phyloP scores from a whole-genome alignment of 2,888 invertebrate genomes.

The Nemotelus pantherinus region DNA sequence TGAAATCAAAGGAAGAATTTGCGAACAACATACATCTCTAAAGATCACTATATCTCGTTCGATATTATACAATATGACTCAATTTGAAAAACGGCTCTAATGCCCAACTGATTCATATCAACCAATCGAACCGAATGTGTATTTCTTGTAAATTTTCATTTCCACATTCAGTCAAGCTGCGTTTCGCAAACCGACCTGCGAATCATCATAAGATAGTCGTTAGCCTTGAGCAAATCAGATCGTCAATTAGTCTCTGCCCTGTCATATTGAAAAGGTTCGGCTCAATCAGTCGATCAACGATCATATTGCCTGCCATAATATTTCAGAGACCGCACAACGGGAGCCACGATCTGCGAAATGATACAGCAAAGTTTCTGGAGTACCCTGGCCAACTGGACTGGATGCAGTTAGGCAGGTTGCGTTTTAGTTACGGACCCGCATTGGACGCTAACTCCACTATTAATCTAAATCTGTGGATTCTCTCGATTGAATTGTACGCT shows the following conservation, averaged over 20 bases:
- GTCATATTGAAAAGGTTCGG: conserved; percentile 39
- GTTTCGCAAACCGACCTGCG: conserved; percentile 4
- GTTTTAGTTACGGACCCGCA: too few relatives aligned
- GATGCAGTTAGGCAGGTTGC: too few relatives aligned
- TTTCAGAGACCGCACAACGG: neutral
- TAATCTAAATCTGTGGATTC: neutral
- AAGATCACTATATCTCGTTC: neutral
- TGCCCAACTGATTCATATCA: conserved; percentile 30
- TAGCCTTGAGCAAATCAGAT: conserved; percentile 40
- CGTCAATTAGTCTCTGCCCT: conserved; percentile 38
- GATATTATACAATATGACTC: neutral
- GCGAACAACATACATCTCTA: too few relatives aligned
- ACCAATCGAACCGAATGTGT: conserved; percentile 17
- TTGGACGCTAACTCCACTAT: too few relatives aligned
- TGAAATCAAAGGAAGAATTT: too few relatives aligned
- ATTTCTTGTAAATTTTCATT: conserved; percentile 28
- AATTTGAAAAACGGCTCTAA: conserved; percentile 30
- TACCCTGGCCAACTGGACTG: neutral
- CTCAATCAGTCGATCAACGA: neutral
- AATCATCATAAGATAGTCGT: conserved; percentile 35
- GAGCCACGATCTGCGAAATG: conserved; percentile 10
- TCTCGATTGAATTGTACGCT: neutral
- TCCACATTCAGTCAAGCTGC: conserved; percentile 14
- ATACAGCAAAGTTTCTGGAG: neutral
- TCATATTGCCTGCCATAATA: neutral